Evolutionary conservation across 2,888 invertebrate species (phyloP).

Genomic region (Junonia oenone): DNA sequence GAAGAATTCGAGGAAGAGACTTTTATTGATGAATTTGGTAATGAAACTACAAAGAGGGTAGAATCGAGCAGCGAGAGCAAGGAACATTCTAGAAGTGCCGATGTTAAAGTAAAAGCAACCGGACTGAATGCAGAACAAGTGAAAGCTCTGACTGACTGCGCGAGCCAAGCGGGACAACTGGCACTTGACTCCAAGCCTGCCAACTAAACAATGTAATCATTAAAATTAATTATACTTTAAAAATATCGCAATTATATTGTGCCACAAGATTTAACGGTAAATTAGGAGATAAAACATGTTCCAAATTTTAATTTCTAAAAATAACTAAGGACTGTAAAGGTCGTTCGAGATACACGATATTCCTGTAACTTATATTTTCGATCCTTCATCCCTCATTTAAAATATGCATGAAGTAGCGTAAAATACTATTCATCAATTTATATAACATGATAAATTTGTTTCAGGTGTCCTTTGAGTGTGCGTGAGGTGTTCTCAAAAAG

Average conservation of each 20-base stretch:
- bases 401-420: not conserved
- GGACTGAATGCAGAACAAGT: slow-evolving; percentile 69
- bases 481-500: slow-evolving; percentile 67
- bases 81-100: slow-evolving; percentile 70
- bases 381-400: slow-evolving; percentile 1
- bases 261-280: not conserved
- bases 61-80: slow-evolving; percentile 74
- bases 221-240: slow-evolving; percentile 14
- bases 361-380: slow-evolving; percentile 22
- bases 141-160: slow-evolving; percentile 71
- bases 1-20: slow-evolving; percentile 75
- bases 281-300: not conserved
- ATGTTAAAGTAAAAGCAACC: slow-evolving; percentile 69
- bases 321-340: not conserved
- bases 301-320: not conserved
- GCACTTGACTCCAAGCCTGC: slow-evolving; percentile 71
- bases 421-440: not conserved
- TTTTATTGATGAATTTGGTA: slow-evolving; percentile 65
- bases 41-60: slow-evolving; percentile 64
- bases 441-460: slow-evolving; percentile 51
- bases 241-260: not conserved
- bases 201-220: slow-evolving; percentile 58
- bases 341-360: slow-evolving; percentile 43
- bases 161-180: slow-evolving; percentile 70
- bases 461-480: slow-evolving; percentile 62